A percentile compares a stretch with the other conserved stretches of the same genome.
phyloP scores from a whole-genome alignment of 64 coral and sea anemone genomes.

The Stichodactyla helianthus region DNA sequence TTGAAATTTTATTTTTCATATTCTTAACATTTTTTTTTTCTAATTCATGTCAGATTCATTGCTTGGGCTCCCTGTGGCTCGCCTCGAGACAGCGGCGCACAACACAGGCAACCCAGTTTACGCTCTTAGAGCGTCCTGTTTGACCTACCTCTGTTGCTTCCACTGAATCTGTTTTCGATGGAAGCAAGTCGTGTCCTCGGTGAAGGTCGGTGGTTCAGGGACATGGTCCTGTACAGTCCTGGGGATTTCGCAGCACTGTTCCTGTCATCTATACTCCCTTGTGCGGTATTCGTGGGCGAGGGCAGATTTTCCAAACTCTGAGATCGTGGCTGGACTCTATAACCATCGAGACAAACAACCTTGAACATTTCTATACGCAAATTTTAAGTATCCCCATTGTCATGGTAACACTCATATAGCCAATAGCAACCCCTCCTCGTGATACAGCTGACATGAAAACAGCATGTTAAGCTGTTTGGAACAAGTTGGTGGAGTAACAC shows the following conservation, averaged over 20 bases:
- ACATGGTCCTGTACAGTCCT: conserved; percentile 70
- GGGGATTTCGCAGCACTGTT: conserved; percentile 53
- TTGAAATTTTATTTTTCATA: too few relatives aligned
- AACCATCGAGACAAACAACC: background rate
- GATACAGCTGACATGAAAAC: too few relatives aligned
- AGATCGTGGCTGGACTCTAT: conserved; percentile 38
- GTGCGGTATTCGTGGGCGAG: background rate
- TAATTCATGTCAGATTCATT: too few relatives aligned
- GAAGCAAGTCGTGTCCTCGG: conserved; percentile 53
- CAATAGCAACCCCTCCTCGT: background rate
- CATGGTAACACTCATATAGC: background rate
- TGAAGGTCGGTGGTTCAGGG: conserved; percentile 68
- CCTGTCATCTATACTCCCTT: background rate
- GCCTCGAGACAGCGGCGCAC: too few relatives aligned
- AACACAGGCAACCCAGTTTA: background rate
- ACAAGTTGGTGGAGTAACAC: too few relatives aligned
- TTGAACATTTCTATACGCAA: background rate
- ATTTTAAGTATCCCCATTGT: background rate
- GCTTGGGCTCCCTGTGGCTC: too few relatives aligned
- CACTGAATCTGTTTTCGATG: conserved; percentile 78
- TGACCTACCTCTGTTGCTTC: conserved; percentile 61
- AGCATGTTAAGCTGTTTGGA: too few relatives aligned
- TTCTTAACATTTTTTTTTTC: too few relatives aligned
- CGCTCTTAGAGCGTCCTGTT: background rate
- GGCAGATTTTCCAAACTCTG: conserved; percentile 54